Base-by-base conservation (phyloP, 37 sponge, comb jelly and placozoan species). In the Hormiphora californensis region DNA sequence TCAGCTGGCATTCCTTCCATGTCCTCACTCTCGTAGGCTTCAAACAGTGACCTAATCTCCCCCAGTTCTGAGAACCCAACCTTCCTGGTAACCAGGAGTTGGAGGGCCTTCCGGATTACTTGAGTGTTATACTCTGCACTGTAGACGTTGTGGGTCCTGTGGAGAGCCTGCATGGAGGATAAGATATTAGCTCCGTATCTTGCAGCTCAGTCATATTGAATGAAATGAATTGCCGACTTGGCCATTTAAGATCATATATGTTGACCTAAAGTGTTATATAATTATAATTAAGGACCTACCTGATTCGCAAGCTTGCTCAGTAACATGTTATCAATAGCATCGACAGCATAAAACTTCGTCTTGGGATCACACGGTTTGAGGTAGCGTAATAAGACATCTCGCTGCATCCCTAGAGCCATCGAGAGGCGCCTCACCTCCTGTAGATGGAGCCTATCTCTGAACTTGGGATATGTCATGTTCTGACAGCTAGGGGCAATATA, bases 101-200 rank as follows among this genome's bases (percentile, higher is more conserved):
- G 41, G 4, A 73, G 81, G 5, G 81, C 35, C 23, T 73, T 73
- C 39, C 81, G 32, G 4, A 73, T 19, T 1, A 73, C 81, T 73
- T 73, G 81, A n/a, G 81, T 73, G 38, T 73, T 73, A 28, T 73
- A 73, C 81, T 73, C 81, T n/a, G 81, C 81, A 73, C 81, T 73
- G 44, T 73, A 73, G 25, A 73, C 81, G 43, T 73, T 73, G 44
- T 43, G 43, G 17, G 81, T 73, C 46, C 81, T 39, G 81, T 73
- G 81, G 25, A 73, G 25, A 21, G 43, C 81, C 81, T 73, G 81
- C n/a, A n/a, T n/a, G n/a, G n/a, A n/a, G n/a, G n/a, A n/a, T n/a
- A n/a, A n/a, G n/a, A n/a, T n/a, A n/a, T n/a, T n/a, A n/a, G n/a
- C n/a, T n/a, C n/a, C n/a, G n/a, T n/a, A n/a, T n/a, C n/a, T n/a